Evolutionary conservation across 2,113 vertebrate genomes (phyloP).

Genomic region (Cynopterus brachyotis): DNA sequence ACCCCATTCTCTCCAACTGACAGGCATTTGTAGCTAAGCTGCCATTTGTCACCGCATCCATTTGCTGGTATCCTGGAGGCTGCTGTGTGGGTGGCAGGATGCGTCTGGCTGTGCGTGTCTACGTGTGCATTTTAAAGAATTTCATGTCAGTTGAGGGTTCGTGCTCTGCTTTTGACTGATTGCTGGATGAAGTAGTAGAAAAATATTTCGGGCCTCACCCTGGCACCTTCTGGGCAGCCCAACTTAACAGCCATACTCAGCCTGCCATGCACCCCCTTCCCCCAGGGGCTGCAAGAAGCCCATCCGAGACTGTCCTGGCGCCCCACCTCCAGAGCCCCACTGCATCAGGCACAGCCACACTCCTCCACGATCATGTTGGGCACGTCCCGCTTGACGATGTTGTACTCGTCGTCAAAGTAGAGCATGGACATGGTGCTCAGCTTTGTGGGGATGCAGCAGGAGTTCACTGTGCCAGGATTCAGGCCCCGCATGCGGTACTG

Average conservation of each 20-base stretch:
- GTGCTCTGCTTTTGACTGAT: constrained; percentile 26
- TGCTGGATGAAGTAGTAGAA: constrained; percentile 78
- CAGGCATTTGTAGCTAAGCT: constrained; percentile 81
- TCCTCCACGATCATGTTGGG: constrained; percentile 99
- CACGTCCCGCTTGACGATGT: constrained; percentile 98
- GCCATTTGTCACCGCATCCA: constrained; percentile 82
- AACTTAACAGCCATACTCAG: background rate
- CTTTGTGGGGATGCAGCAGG: constrained; percentile 99
- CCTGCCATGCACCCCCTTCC: constrained; percentile 74
- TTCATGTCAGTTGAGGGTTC: constrained; percentile 74
- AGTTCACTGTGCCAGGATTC: constrained; percentile 97
- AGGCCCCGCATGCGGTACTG: constrained; percentile 99
- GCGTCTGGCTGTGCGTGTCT: constrained; percentile 68
- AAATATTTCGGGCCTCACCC: constrained; percentile 79
- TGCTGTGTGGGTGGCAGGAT: constrained; percentile 76
- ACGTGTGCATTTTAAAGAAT: constrained; percentile 77
- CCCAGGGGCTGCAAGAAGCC: constrained; percentile 78
- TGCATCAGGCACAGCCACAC: constrained; percentile 96
- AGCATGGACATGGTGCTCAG: constrained; percentile 99
- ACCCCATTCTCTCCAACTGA: constrained; percentile 80
- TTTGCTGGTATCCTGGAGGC: constrained; percentile 77
- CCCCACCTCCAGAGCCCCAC: constrained; percentile 59
- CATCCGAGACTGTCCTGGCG: constrained; percentile 65
- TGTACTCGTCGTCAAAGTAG: constrained; percentile 99
- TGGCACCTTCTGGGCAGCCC: constrained; percentile 76